Conservation (phyloP, 2,113 vertebrate genomes). For the Lontra canadensis region DNA sequence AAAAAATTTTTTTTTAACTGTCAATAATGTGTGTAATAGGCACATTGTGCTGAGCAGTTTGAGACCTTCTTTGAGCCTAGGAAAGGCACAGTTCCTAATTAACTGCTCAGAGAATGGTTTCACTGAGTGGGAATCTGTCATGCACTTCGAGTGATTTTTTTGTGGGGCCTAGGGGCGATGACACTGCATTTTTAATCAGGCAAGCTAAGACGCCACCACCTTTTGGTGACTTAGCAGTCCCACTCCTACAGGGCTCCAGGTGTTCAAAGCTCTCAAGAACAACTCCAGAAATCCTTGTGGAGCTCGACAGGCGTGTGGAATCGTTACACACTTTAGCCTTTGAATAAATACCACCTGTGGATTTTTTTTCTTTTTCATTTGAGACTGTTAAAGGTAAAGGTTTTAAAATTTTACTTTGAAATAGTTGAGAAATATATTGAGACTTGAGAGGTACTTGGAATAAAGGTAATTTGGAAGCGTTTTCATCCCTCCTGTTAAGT, state of each 20-base stretch:
- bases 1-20: background rate
- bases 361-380: background rate
- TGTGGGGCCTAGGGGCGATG: background rate
- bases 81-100: constrained; percentile 19
- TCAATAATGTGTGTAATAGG: background rate
- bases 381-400: background rate
- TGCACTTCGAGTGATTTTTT: background rate
- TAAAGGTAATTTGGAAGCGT: background rate
- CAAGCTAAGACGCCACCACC: constrained; percentile 45
- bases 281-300: constrained; percentile 32
- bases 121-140: background rate
- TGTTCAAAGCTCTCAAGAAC: constrained; percentile 40
- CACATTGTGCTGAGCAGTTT: background rate
- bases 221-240: constrained; percentile 18
- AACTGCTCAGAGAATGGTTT: constrained; percentile 32
- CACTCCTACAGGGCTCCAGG: background rate
- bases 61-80: background rate
- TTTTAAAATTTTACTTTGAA: background rate
- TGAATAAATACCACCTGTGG: background rate
- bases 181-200: constrained; percentile 31
- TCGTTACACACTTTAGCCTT: background rate
- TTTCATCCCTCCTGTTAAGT: background rate
- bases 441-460: background rate
- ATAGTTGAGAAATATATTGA: background rate
- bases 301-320: background rate